Percentiles rank a stretch among this genome's conserved stretches.
Evolutionary conservation across 2,113 vertebrate species (phyloP).

Genomic region (Brachyhypopomus gauderio): DNA sequence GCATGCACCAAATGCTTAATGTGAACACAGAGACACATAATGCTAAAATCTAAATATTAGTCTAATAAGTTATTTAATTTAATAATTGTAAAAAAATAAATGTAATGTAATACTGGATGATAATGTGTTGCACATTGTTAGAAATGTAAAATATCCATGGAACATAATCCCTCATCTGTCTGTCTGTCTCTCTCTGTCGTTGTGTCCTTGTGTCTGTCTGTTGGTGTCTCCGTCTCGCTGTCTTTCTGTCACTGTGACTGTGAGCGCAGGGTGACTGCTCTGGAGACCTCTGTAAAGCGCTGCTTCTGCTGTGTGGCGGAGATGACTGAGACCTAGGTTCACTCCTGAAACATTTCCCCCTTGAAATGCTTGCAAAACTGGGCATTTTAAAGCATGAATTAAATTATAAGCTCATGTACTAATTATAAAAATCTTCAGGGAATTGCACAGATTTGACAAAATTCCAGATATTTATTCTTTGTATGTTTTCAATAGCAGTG

Average conservation of each 20-base stretch:
- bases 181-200: not conserved
- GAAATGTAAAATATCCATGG: not conserved
- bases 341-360: not conserved
- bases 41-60: no score
- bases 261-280: conserved; percentile 81
- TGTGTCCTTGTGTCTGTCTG: not conserved
- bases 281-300: conserved; percentile 88
- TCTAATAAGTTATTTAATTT: no score
- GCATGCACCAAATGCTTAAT: no score
- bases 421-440: not conserved
- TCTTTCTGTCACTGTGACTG: not conserved
- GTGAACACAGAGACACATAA: no score
- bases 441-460: not conserved
- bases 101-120: no score
- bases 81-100: no score
- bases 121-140: not conserved
- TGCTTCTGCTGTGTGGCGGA: conserved; percentile 87
- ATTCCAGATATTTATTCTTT: conserved; percentile 8
- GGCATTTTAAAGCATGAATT: not conserved
- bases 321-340: conserved; percentile 85
- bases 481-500: not conserved
- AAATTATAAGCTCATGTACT: not conserved
- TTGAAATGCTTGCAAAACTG: not conserved
- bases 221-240: not conserved
- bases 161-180: not conserved